Evolutionary conservation across 1,140 invertebrate species (phyloP).

Genomic region (Elymnias hypermnestra): DNA sequence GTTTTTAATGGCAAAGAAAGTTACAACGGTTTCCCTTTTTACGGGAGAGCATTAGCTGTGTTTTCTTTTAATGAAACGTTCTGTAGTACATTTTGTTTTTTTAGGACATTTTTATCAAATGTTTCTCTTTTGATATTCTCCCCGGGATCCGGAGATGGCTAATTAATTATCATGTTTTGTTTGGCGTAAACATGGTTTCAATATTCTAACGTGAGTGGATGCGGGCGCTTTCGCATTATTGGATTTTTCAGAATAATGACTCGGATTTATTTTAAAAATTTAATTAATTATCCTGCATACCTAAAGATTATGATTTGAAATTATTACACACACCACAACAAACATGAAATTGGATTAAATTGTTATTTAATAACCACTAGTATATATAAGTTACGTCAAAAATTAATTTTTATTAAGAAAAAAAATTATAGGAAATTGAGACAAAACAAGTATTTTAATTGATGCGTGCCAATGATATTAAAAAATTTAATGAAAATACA

Average conservation of each 20-base stretch:
- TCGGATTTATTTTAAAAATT: too few species aligned
- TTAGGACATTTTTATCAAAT: slow-evolving; percentile 21
- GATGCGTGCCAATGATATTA: too few species aligned
- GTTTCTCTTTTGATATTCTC: slow-evolving; percentile 18
- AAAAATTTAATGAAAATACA: too few species aligned
- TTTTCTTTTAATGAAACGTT: slow-evolving; percentile 57
- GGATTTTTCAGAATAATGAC: background rate
- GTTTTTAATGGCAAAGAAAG: slow-evolving; percentile 56
- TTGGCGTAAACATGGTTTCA: slow-evolving; percentile 9
- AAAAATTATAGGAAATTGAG: too few species aligned
- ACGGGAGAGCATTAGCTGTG: slow-evolving; percentile 47
- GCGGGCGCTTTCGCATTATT: background rate
- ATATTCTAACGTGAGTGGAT: slow-evolving; percentile 3
- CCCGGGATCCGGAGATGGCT: slow-evolving; percentile 3
- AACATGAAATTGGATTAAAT: too few species aligned
- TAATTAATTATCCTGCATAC: too few species aligned
- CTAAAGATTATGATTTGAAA: too few species aligned
- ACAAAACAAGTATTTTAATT: too few species aligned
- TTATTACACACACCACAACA: too few species aligned
- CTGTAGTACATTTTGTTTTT: slow-evolving; percentile 31
- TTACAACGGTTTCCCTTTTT: slow-evolving; percentile 50
- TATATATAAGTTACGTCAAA: too few species aligned
- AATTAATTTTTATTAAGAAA: too few species aligned
- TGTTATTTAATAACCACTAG: too few species aligned
- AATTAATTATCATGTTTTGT: slow-evolving; percentile 16